Evolutionary conservation across 2,797 vertebrate species (phyloP), one percentile per base, ranked within the genome.

Genomic region (Urocyon cinereoargenteus): DNA sequence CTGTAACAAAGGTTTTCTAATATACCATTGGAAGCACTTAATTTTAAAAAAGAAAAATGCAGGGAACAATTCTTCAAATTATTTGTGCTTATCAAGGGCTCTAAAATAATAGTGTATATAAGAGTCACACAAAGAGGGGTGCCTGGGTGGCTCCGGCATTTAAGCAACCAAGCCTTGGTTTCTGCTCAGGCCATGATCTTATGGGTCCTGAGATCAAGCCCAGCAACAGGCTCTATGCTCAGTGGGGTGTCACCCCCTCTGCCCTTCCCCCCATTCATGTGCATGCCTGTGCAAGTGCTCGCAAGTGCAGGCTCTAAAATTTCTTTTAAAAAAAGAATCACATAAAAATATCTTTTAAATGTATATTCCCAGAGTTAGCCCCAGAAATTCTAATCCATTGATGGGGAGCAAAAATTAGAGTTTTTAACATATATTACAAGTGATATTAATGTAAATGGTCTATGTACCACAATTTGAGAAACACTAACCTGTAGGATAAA

Each of bases 381-480:
- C n/a, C 24, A 72, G 55, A 72, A 93, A 84, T 85, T 64, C 6
- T 86, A 53, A 85, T 59, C 73, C 40, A 87, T 14, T 86, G n/a
- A 84, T 64, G 9, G 15, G 16, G 11, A 79, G 8, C 24, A 93
- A 83, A 90, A 91, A 82, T 64, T 40, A 28, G 18, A 94, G 79
- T 68, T 70, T 55, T 91, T 81, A 94, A 51, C 36, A 79, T 62
- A 85, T 21, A 86, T 15, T 13, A 86, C 28, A 92, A 77, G 10
- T 88, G 40, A 86, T 62, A 68, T 51, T 84, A 62, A 75, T 70
- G 31, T 16, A 82, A 66, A 24, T 90, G 4, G 55, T 66, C 53
- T 51, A 3, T 40, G 26, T 51, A 93, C 10, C 40, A 89, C n/a
- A 97, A 31, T 95, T 86, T 93, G 81, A 89, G 83, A 92, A 96